A percentile compares a stretch with the other conserved stretches of the same genome.
Conservation (phyloP, 2,113 vertebrate genomes). For the zebrafish (Danio rerio) region GRCz12tu NC_133198.1:36911001-36911500, state of each 20-base stretch:
- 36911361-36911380: conserved; percentile 72
- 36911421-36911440: conserved; percentile 38
- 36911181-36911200: background rate
- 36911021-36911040: conserved; percentile 17
- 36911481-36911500: background rate
- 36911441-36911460: conserved; percentile 48
- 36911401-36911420: conserved; percentile 55
- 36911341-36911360: conserved; percentile 63
- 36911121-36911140: background rate
- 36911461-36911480: background rate
- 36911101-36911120: background rate
- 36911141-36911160: conserved; percentile 29
- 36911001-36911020: conserved; percentile 31
- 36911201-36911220: conserved; percentile 74
- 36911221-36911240: conserved; percentile 69
- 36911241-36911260: conserved; percentile 69
- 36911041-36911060: conserved; percentile 57
- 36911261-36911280: conserved; percentile 73
- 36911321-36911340: conserved; percentile 43
- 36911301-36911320: conserved; percentile 21
- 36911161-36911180: background rate
- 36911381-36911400: conserved; percentile 72
- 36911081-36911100: conserved; percentile 62
- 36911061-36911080: conserved; percentile 59
- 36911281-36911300: conserved; percentile 37